Percentiles rank a stretch among this genome's conserved stretches.
Evolutionary conservation across 2,888 invertebrate genomes (phyloP).

Genomic region (Nineta flava): DNA sequence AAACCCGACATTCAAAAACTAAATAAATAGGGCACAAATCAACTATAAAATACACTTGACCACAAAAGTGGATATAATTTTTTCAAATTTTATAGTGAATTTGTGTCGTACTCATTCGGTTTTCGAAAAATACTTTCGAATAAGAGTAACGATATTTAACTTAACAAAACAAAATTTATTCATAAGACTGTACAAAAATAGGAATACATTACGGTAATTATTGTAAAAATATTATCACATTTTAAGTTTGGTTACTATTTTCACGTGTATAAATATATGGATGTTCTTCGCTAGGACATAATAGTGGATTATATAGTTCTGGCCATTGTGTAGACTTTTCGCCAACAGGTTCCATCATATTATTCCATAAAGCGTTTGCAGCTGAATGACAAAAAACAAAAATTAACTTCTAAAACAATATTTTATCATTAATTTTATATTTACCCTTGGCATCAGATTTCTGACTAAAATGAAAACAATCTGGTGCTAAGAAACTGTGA

Average conservation of each 20-base stretch:
- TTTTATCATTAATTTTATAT: constrained; percentile 9
- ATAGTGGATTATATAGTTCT: constrained; percentile 23
- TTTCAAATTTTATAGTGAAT: too few relatives aligned
- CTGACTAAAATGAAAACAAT: constrained; percentile 49
- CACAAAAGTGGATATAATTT: too few relatives aligned
- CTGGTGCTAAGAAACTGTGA: constrained; percentile 34
- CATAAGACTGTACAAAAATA: too few relatives aligned
- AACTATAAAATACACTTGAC: too few relatives aligned
- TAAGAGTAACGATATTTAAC: too few relatives aligned
- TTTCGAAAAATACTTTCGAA: too few relatives aligned
- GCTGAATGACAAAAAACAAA: constrained; percentile 28
- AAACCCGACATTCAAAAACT: too few relatives aligned
- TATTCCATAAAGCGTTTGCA: constrained; percentile 43
- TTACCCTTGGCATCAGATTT: constrained; percentile 37
- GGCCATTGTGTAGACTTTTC: constrained; percentile 28
- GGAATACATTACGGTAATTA: too few relatives aligned
- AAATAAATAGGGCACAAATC: too few relatives aligned
- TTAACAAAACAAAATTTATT: too few relatives aligned
- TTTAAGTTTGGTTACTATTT: constrained; percentile 15
- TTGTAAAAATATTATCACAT: too few relatives aligned
- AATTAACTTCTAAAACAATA: background rate
- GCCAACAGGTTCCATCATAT: constrained; percentile 36
- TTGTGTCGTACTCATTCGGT: too few relatives aligned
- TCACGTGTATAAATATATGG: constrained; percentile 30
- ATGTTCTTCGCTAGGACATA: constrained; percentile 29